Evolutionary conservation across 2,113 vertebrate genomes (phyloP).

Genomic region (Solea solea): DNA sequence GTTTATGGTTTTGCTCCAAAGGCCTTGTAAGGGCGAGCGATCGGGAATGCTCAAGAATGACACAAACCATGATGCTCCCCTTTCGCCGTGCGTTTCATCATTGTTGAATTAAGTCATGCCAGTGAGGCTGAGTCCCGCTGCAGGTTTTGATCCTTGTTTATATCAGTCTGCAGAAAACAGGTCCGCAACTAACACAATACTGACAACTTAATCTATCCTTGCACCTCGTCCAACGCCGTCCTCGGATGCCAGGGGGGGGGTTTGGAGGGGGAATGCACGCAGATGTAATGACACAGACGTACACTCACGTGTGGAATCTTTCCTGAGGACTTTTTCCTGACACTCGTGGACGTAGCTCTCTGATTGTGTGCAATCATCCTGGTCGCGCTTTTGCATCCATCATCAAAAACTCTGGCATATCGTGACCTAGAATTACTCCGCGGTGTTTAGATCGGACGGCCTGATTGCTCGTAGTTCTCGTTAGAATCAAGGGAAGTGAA

Average conservation of each 20-base stretch:
- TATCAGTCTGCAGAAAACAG: slow-evolving; percentile 29
- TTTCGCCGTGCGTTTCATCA: slow-evolving; percentile 29
- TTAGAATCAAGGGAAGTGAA: slow-evolving; percentile 4
- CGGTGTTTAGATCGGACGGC: slow-evolving; percentile 11
- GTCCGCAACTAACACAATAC: slow-evolving; percentile 19
- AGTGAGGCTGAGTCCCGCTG: slow-evolving; percentile 20
- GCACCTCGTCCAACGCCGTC: slow-evolving; percentile 31
- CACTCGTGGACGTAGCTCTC: not conserved
- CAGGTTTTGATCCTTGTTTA: slow-evolving; percentile 46
- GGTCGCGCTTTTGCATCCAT: slow-evolving; percentile 20
- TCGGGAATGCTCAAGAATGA: slow-evolving; percentile 19
- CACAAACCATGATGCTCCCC: slow-evolving; percentile 8
- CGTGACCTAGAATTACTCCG: slow-evolving; percentile 19
- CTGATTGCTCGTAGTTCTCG: not conserved
- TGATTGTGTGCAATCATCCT: slow-evolving; percentile 43
- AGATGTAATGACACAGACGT: slow-evolving; percentile 22
- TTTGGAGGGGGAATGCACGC: slow-evolving; percentile 17
- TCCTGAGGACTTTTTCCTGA: slow-evolving; percentile 18
- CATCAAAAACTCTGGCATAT: slow-evolving; percentile 29
- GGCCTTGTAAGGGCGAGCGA: slow-evolving; percentile 17
- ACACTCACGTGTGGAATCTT: slow-evolving; percentile 5
- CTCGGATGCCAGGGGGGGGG: not conserved
- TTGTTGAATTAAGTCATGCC: slow-evolving; percentile 38
- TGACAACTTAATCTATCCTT: slow-evolving; percentile 40
- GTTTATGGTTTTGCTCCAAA: slow-evolving; percentile 19